These are phyloP conservation scores for Altica lythri DNA, from an alignment of 2,888 invertebrate species.

Conservation along the genomic window DNA sequence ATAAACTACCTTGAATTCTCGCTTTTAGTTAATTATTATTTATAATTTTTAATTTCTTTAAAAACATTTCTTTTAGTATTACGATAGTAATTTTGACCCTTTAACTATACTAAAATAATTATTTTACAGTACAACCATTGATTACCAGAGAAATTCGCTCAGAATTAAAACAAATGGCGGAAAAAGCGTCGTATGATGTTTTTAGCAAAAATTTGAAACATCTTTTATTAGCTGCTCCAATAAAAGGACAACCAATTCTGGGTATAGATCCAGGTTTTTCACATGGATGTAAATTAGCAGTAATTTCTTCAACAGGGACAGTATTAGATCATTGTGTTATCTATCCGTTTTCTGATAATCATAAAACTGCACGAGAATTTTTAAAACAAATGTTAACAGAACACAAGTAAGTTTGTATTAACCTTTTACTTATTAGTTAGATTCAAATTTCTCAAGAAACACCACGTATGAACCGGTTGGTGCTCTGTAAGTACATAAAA, in stretches of 20 bases:
- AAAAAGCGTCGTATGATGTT: constrained; percentile 81
- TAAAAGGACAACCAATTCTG: constrained; percentile 77
- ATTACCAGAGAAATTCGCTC: constrained; percentile 71
- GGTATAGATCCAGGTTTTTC: constrained; percentile 90
- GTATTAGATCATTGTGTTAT: constrained; percentile 72
- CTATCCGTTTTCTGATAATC: constrained; percentile 62
- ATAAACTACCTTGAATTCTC: too few species aligned
- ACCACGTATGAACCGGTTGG: too few species aligned
- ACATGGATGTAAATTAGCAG: constrained; percentile 88
- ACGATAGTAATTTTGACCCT: too few species aligned
- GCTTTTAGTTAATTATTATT: too few species aligned
- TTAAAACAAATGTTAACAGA: constrained; percentile 63
- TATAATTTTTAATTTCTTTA: too few species aligned
- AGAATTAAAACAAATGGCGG: constrained; percentile 75
- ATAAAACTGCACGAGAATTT: constrained; percentile 53
- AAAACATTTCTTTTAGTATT: too few species aligned
- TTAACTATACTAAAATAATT: too few species aligned
- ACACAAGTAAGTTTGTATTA: constrained; percentile 64
- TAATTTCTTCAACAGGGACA: constrained; percentile 74
- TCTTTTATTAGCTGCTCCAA: constrained; percentile 77
- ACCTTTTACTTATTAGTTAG: too few species aligned
- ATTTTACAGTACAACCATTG: constrained; percentile 66
- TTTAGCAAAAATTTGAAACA: constrained; percentile 86
- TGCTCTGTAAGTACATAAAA: too few species aligned
- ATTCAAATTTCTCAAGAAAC: too few species aligned